Percentiles rank a stretch among this genome's conserved stretches.
Evolutionary conservation across 2,113 vertebrate species (phyloP).

Genomic region (Cyanoderma ruficeps): DNA sequence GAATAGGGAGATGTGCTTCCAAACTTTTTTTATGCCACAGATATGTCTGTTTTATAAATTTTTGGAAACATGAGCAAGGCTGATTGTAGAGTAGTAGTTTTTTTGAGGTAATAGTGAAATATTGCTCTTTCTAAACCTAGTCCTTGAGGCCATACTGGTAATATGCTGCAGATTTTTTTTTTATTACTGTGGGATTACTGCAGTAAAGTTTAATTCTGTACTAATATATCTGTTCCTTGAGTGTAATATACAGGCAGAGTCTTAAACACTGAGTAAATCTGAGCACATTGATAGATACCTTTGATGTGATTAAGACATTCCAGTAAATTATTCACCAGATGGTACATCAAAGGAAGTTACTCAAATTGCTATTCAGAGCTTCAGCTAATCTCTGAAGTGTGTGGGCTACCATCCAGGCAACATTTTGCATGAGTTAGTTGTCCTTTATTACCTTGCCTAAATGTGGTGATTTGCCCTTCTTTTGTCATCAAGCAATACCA

Average conservation of each 20-base stretch:
- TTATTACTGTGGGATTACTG: neutral
- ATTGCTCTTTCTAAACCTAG: neutral
- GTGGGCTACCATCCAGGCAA: constrained; percentile 4
- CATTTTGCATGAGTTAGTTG: neutral
- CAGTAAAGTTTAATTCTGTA: neutral
- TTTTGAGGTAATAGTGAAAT: neutral
- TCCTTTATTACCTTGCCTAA: neutral
- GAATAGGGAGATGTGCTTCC: neutral
- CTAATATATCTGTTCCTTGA: neutral
- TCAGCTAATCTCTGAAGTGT: constrained; percentile 20
- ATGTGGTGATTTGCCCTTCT: neutral
- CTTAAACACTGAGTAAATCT: neutral
- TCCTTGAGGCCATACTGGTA: neutral
- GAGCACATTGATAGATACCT: neutral
- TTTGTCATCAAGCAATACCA: neutral
- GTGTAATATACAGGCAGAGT: neutral
- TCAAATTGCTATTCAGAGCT: constrained; percentile 34
- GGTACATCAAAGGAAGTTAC: constrained; percentile 47
- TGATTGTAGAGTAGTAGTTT: neutral
- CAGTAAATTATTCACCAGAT: constrained; percentile 56
- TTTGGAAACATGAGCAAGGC: neutral
- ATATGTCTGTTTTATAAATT: neutral
- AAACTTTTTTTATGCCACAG: neutral
- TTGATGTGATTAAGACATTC: constrained; percentile 58
- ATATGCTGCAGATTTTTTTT: neutral